Evolutionary conservation across 2,797 vertebrate species (phyloP).

Genomic region (Mastacembelus armatus): DNA sequence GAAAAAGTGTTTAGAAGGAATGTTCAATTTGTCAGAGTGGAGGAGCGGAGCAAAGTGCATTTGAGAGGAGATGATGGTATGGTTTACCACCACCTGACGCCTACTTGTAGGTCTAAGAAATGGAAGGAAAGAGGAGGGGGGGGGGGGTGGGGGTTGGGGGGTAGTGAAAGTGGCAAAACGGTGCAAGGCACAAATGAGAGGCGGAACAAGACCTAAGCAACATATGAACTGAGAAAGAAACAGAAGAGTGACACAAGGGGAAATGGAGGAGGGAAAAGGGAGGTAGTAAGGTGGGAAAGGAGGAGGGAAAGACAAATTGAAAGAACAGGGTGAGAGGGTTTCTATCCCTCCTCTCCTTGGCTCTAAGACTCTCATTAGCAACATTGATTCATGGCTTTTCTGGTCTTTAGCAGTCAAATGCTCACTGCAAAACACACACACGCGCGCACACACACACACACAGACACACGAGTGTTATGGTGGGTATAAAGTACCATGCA

Average conservation of each 20-base stretch:
- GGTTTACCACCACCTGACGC: constrained; percentile 46
- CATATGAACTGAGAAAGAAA: constrained; percentile 5
- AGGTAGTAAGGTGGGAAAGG: constrained; percentile 33
- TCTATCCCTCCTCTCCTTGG: constrained; percentile 64
- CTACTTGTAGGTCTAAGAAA: constrained; percentile 36
- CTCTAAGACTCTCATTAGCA: constrained; percentile 83
- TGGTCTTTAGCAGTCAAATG: constrained; percentile 81
- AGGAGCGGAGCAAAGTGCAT: constrained; percentile 60
- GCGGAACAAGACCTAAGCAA: constrained; percentile 20
- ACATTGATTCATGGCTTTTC: constrained; percentile 80
- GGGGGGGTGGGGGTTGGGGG: not conserved
- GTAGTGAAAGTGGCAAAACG: constrained; percentile 28
- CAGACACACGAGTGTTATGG: constrained; percentile 27
- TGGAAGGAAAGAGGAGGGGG: not conserved
- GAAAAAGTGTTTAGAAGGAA: constrained; percentile 68
- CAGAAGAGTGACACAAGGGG: not conserved
- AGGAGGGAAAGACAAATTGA: constrained; percentile 69
- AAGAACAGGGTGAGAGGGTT: constrained; percentile 75
- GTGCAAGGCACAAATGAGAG: constrained; percentile 30
- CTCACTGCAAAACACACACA: constrained; percentile 44
- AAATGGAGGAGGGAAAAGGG: constrained; percentile 4
- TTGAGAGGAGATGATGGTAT: constrained; percentile 54
- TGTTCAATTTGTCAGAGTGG: constrained; percentile 67
- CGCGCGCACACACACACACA: constrained; percentile 20
- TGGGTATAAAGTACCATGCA: constrained; percentile 41